Base-by-base conservation (phyloP, 2,797 vertebrate species). In the Triplophysa bombifrons region DNA sequence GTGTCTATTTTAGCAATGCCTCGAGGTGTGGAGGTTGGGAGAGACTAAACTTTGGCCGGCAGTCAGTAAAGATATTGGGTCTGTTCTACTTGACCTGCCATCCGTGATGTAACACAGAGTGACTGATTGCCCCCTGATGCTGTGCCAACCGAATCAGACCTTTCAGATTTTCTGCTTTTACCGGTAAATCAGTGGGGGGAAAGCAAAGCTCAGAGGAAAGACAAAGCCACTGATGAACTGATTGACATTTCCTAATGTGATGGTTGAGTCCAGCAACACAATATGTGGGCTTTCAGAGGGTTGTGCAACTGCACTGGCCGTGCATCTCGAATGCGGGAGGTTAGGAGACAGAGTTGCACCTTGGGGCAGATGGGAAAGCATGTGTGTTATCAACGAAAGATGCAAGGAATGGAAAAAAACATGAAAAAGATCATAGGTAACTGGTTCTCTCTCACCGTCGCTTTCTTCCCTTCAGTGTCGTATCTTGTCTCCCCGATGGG, bases 41-140 rank as follows among this genome's bases (percentile, higher is more conserved):
- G 53, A 64, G 76, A 77, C 64, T 63, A 70, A 67, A 51, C 48
- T 58, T 74, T 34, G 44, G 19, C 46, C 80, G 22, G 51, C 68
- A 75, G 70, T 71, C 34, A 60, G 41, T 70, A 16, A 74, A 80
- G 74, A 82, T 68, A 83, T 85, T 85, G 77, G 82, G 85, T 88
- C 88, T 89, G 86, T 92, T 92, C 90, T 89, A 86, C 88, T 89
- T 92, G 90, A 90, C 90, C 90, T 90, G 87, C 87, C 91, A 91
- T 91, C 89, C 88, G 87, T 91, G 88, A 82, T 90, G 86, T 93
- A 92, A 93, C 91, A 88, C 85, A 86, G 90, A 92, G 88, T 90
- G 92, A 91, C 90, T 90, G 91, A 90, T 86, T 89, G 89, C 87
- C 87, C 88, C 75, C 82, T 86, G 85, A 91, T 88, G 88, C 85